Evolutionary conservation across 1,140 invertebrate species (phyloP).

Genomic region (Drosophila orena): DNA sequence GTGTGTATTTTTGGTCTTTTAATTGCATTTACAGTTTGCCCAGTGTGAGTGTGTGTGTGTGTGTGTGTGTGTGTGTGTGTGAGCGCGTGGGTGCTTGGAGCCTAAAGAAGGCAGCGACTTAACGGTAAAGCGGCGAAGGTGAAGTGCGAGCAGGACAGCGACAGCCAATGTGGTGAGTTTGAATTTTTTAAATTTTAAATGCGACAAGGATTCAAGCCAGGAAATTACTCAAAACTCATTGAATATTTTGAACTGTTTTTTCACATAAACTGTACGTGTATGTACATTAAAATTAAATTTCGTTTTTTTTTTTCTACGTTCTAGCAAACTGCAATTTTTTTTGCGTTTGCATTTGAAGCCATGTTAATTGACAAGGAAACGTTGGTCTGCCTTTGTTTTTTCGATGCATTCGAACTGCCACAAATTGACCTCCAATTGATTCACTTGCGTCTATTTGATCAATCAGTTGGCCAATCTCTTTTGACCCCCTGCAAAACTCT

Average conservation of each 20-base stretch:
- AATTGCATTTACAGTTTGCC: conserved; percentile 51
- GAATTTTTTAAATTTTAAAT: neutral
- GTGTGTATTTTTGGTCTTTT: conserved; percentile 28
- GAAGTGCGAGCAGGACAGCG: neutral
- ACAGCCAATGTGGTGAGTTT: conserved; percentile 26
- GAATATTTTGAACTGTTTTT: too few species aligned
- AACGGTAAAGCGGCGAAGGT: conserved; percentile 9
- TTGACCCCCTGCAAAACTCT: conserved; percentile 22
- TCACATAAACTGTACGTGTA: too few species aligned
- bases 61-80: neutral
- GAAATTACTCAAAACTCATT: too few species aligned
- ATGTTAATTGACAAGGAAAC: conserved; percentile 45
- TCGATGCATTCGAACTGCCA: conserved; percentile 41
- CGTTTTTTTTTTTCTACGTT: neutral
- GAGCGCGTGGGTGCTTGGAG: conserved; percentile 18
- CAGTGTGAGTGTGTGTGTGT: conserved; percentile 20
- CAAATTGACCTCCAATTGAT: conserved; percentile 54
- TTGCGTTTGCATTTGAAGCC: conserved; percentile 1
- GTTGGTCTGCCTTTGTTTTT: conserved; percentile 24
- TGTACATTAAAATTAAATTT: neutral
- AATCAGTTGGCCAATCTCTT: conserved; percentile 37
- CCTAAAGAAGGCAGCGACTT: conserved; percentile 2
- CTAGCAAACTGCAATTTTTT: neutral
- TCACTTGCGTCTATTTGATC: conserved; percentile 39
- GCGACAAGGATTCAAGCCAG: too few species aligned